Evolutionary conservation across 2,113 vertebrate genomes (phyloP).

Genomic region (Ranitomeya imitator): DNA sequence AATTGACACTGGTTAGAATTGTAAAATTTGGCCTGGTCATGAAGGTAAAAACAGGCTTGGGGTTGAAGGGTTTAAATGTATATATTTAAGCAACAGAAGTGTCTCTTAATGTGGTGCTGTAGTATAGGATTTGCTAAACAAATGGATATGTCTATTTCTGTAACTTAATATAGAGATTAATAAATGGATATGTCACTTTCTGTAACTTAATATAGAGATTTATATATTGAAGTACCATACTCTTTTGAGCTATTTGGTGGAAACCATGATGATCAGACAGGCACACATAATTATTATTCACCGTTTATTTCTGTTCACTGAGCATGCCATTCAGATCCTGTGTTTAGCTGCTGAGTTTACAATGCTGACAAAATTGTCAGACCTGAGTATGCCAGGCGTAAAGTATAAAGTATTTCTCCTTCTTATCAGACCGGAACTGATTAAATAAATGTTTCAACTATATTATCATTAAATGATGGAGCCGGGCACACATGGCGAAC

Average conservation of each 20-base stretch:
- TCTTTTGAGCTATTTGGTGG: not conserved
- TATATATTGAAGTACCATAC: not conserved
- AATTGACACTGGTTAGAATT: too few relatives aligned
- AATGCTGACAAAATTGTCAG: conserved; percentile 45
- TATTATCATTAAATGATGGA: conserved; percentile 40
- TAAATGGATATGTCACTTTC: not conserved
- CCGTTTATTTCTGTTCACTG: conserved; percentile 28
- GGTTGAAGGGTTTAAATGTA: not conserved
- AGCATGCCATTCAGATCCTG: conserved; percentile 24
- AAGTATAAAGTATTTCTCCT: conserved; percentile 26
- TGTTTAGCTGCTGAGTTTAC: conserved; percentile 42
- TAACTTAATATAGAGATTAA: not conserved
- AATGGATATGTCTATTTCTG: not conserved
- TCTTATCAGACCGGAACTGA: conserved; percentile 38
- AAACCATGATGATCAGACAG: conserved; percentile 5
- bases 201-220: not conserved
- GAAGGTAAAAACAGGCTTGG: not conserved
- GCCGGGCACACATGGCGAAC: not conserved
- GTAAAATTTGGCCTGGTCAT: too few relatives aligned
- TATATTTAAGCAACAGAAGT: not conserved
- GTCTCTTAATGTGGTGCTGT: not conserved
- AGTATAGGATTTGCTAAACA: not conserved
- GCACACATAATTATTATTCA: conserved; percentile 11
- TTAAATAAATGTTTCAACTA: conserved; percentile 45
- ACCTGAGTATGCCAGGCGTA: conserved; percentile 31